A percentile compares a stretch with the other conserved stretches of the same genome.
phyloP scores from a whole-genome alignment of 2,888 invertebrate species.

The Dioctria linearis region DNA sequence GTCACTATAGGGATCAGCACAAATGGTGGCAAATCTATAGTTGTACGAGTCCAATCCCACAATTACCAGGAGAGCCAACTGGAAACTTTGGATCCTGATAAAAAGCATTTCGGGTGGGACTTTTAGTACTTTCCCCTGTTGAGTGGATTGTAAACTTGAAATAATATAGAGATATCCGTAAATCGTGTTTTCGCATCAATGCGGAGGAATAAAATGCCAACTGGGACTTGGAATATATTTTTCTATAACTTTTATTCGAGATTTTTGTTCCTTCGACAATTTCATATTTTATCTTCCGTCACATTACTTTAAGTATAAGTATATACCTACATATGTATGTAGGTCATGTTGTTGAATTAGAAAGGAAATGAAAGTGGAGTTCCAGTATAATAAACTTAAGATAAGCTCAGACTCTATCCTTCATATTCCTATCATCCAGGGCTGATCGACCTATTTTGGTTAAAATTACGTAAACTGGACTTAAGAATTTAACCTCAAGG shows the following conservation, averaged over 20 bases:
- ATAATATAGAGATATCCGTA: conserved; percentile 44
- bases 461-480: too few relatives aligned
- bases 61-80: conserved; percentile 51
- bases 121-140: conserved; percentile 16
- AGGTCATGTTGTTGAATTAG: too few relatives aligned
- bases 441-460: too few relatives aligned
- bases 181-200: conserved; percentile 54
- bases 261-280: background rate
- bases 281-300: too few relatives aligned
- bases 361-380: too few relatives aligned
- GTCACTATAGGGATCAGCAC: conserved; percentile 36
- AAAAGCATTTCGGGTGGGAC: conserved; percentile 30
- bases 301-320: too few relatives aligned
- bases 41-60: conserved; percentile 51
- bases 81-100: conserved; percentile 52
- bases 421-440: too few relatives aligned
- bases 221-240: conserved; percentile 7
- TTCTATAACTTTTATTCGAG: conserved; percentile 13
- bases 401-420: too few relatives aligned
- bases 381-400: too few relatives aligned
- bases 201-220: conserved; percentile 34
- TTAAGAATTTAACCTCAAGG: too few relatives aligned
- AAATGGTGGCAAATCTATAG: conserved; percentile 46
- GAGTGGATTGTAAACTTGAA: conserved; percentile 40
- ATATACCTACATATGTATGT: too few relatives aligned